Base-by-base conservation (phyloP, 2,113 vertebrate species). In the Physeter macrocephalus region DNA sequence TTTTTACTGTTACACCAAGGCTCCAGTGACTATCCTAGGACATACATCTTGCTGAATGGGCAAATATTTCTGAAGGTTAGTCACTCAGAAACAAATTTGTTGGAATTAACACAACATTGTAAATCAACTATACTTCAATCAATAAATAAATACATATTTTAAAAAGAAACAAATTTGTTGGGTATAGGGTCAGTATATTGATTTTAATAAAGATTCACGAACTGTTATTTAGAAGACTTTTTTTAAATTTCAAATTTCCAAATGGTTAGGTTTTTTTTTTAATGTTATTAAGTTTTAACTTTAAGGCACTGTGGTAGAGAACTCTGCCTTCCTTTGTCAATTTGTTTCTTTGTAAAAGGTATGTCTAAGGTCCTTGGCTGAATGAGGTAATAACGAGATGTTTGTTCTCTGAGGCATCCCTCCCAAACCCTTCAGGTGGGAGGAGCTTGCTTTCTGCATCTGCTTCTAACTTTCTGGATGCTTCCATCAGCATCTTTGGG, bases 331-430 rank as follows among this genome's bases (percentile, higher is more conserved):
- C 64, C 36, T 85, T 36, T 13, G 12, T 31, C 13, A 23, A 3
- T 39, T 43, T 85, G 34, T 36, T n/a, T 46, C 52, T 80, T 49
- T 41, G 49, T 43, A 2, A 54, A 52, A 41, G 52, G 9, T 31
- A 25, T 20, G 31, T 20, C 29, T 13, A 25, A 77, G 11, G 66
- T 8, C 15, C 15, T n/a, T 11, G 34, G 46, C 59, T 34, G 43
- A 7, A 12, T 27, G 8, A 81, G 43, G 67, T 31, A 31, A 67
- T 11, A 54, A 31, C 11, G 69, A 14, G 11, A 25, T 15, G 6
- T 8, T 27, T 31, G 17, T 67, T 49, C 74, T 67, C n/a, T 2
- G 0, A 3, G 1, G 39, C 12, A 7, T 41, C 6, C n/a, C 14
- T 9, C 15, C 20, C 64, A 43, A 5, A 18, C 43, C 12, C 9